Evolutionary conservation across 2,888 invertebrate species (phyloP).

Genomic region (Lepeophtheirus nordmannii): DNA sequence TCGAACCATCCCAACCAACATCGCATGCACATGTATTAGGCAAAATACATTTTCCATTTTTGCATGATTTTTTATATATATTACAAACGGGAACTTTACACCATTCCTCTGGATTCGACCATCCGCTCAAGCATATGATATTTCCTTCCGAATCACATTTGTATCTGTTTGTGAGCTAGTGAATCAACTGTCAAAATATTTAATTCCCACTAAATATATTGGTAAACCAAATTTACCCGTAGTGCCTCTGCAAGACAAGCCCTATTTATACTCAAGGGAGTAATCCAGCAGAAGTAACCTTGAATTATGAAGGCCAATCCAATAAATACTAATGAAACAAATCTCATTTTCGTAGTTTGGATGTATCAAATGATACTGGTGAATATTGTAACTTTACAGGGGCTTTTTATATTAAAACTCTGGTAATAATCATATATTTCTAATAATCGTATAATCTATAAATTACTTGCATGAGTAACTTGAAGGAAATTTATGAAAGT

Average conservation of each 20-base stretch:
- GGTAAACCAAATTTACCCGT: not conserved
- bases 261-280: not conserved
- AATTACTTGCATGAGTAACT: too few relatives aligned
- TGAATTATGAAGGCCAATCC: too few relatives aligned
- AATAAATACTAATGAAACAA: too few relatives aligned
- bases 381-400: too few relatives aligned
- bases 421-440: too few relatives aligned
- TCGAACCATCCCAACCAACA: not conserved
- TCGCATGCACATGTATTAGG: not conserved
- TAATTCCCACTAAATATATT: not conserved
- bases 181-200: not conserved
- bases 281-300: not conserved
- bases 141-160: not conserved
- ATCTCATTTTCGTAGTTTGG: too few relatives aligned
- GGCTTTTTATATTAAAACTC: too few relatives aligned
- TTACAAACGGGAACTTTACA: not conserved
- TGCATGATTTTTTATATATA: not conserved
- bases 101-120: not conserved
- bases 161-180: not conserved
- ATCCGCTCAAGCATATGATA: not conserved
- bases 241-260: not conserved
- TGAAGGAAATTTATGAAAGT: too few relatives aligned
- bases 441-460: too few relatives aligned
- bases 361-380: too few relatives aligned
- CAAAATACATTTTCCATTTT: not conserved